Percentiles rank a stretch among this genome's conserved stretches.
Conservation (phyloP, 2,888 invertebrate genomes). For the Chydorus sphaericus region DNA sequence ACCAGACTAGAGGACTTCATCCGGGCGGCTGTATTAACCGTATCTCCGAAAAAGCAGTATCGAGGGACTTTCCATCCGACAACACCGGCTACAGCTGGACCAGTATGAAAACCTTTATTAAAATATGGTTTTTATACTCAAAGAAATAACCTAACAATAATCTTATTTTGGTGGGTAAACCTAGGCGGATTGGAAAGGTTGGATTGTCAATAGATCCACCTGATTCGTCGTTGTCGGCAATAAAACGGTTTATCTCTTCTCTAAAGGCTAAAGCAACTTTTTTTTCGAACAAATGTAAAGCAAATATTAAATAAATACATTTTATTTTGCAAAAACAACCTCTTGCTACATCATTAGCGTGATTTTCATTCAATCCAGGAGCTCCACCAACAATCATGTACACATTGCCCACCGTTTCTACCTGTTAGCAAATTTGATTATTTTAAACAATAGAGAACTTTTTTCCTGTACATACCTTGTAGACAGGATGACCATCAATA, state of each 20-base stretch:
- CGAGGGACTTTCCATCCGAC: conserved; percentile 70
- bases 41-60: conserved; percentile 80
- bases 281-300: no score
- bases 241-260: conserved; percentile 47
- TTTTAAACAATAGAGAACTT: not conserved
- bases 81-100: conserved; percentile 74
- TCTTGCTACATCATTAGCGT: conserved; percentile 55
- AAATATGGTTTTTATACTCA: no score
- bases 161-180: no score
- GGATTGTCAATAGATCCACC: no score
- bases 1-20: conserved; percentile 61
- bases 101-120: conserved; percentile 57
- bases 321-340: not conserved
- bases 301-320: not conserved
- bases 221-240: conserved; percentile 43
- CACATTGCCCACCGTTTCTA: conserved; percentile 81
- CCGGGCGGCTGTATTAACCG: conserved; percentile 78
- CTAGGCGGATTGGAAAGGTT: no score
- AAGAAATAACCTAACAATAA: no score
- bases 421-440: conserved; percentile 40
- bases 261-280: conserved; percentile 55
- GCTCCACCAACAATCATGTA: conserved; percentile 87
- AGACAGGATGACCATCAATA: conserved; percentile 68
- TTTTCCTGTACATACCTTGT: conserved; percentile 48
- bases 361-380: conserved; percentile 52